Evolutionary conservation across 2,888 invertebrate genomes (phyloP).

Genomic region (Sinelater perroti): DNA sequence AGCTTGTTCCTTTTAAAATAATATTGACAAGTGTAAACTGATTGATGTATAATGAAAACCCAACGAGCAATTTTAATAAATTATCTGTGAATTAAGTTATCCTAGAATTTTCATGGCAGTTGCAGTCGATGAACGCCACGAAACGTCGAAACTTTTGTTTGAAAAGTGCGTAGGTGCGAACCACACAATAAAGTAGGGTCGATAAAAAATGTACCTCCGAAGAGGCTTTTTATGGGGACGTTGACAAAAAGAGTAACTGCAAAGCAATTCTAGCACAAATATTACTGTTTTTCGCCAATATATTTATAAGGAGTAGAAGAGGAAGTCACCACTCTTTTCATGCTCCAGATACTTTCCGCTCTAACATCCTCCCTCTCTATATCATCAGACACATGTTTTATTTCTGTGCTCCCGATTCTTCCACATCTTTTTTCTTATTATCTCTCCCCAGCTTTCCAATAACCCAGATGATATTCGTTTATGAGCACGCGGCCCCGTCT

Average conservation of each 20-base stretch:
- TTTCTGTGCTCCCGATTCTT: conserved; percentile 48
- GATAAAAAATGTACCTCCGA: neutral
- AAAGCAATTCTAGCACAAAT: conserved; percentile 33
- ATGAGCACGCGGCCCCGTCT: conserved; percentile 38
- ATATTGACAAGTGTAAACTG: too few species aligned
- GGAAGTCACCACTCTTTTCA: conserved; percentile 48
- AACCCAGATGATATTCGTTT: conserved; percentile 45
- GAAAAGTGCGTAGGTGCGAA: conserved; percentile 2
- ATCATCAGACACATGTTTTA: conserved; percentile 56
- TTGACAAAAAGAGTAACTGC: conserved; percentile 20
- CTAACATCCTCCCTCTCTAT: conserved; percentile 49
- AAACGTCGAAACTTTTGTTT: too few species aligned
- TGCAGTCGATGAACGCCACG: too few species aligned
- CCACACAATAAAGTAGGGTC: neutral
- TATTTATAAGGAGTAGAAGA: conserved; percentile 34
- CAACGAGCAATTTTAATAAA: too few species aligned
- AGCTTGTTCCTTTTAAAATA: too few species aligned
- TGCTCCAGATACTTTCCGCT: conserved; percentile 47
- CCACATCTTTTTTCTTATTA: conserved; percentile 48
- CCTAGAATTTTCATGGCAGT: too few species aligned
- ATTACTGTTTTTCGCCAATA: conserved; percentile 37
- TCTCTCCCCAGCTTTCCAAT: conserved; percentile 47
- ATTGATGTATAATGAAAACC: too few species aligned
- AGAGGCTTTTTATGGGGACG: conserved; percentile 15
- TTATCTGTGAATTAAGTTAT: too few species aligned